phyloP scores from a whole-genome alignment of 2,113 vertebrate species.

The Dicrurus megarhynchus region DNA sequence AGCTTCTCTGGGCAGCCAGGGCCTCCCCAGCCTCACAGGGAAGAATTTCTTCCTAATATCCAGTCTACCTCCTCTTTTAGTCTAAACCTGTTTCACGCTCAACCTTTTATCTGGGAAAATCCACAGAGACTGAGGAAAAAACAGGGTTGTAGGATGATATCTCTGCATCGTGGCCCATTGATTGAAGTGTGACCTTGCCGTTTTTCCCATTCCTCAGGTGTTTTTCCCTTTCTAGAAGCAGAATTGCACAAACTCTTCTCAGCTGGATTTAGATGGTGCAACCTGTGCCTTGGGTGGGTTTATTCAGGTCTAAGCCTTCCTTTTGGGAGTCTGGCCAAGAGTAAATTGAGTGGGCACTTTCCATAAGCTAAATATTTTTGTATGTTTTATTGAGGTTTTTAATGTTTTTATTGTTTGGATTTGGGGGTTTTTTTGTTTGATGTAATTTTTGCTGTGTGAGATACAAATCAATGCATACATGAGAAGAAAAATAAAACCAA shows the following conservation, averaged over 20 bases:
- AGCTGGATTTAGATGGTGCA: background rate
- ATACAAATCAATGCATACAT: background rate
- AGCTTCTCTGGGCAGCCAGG: background rate
- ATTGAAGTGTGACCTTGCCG: background rate
- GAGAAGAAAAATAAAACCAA: background rate
- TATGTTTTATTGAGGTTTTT: background rate
- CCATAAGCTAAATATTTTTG: background rate
- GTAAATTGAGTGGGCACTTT: background rate
- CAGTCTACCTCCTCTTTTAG: background rate
- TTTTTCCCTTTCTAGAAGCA: background rate
- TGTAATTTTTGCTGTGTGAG: background rate
- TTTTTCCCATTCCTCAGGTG: background rate
- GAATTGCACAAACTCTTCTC: background rate
- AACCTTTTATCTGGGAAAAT: background rate
- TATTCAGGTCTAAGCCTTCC: background rate
- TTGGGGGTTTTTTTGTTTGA: background rate
- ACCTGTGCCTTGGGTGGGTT: background rate
- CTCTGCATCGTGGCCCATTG: fast-evolving
- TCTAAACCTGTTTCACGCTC: background rate
- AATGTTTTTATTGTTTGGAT: background rate
- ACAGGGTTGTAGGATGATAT: background rate
- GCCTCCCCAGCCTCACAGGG: background rate
- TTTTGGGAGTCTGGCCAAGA: background rate
- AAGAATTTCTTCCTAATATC: background rate
- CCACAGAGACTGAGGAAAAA: background rate